phyloP scores from a whole-genome alignment of 2,113 vertebrate genomes.

The Neogobius melanostomus region DNA sequence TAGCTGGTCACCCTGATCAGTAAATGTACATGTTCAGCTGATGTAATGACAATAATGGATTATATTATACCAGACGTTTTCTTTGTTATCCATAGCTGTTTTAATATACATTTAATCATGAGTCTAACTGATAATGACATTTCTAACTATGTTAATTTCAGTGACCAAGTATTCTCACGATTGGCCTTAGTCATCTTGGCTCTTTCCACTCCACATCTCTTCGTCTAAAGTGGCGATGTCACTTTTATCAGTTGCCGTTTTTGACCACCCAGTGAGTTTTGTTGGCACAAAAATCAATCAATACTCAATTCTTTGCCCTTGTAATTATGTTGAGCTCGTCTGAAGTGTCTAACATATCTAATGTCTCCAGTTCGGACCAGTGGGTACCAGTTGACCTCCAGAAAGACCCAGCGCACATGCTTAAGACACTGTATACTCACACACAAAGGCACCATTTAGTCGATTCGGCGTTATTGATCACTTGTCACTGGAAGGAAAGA shows the following conservation, averaged over 20 bases:
- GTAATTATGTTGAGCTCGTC: slow-evolving; percentile 15
- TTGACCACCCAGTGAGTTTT: not conserved
- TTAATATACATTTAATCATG: slow-evolving; percentile 7
- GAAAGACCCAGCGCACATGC: slow-evolving; percentile 9
- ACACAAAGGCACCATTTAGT: slow-evolving; percentile 38
- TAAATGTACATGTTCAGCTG: no score
- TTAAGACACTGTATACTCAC: slow-evolving; percentile 29
- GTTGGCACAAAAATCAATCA: not conserved
- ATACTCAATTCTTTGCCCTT: not conserved
- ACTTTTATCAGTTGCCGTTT: not conserved
- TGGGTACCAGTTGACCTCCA: slow-evolving; percentile 46
- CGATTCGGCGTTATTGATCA: slow-evolving; percentile 66
- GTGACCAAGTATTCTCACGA: not conserved
- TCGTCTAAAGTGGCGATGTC: not conserved
- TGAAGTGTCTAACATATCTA: slow-evolving; percentile 1
- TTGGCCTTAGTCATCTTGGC: not conserved
- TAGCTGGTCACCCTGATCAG: no score
- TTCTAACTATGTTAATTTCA: not conserved
- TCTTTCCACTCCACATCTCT: not conserved
- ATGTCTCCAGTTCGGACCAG: slow-evolving; percentile 10
- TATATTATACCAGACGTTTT: no score
- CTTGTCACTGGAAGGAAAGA: slow-evolving; percentile 64
- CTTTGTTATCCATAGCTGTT: no score
- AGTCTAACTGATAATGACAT: not conserved
- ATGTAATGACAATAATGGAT: no score